Conservation (phyloP, 2,113 vertebrate genomes). For the Prunella himalayana region DNA sequence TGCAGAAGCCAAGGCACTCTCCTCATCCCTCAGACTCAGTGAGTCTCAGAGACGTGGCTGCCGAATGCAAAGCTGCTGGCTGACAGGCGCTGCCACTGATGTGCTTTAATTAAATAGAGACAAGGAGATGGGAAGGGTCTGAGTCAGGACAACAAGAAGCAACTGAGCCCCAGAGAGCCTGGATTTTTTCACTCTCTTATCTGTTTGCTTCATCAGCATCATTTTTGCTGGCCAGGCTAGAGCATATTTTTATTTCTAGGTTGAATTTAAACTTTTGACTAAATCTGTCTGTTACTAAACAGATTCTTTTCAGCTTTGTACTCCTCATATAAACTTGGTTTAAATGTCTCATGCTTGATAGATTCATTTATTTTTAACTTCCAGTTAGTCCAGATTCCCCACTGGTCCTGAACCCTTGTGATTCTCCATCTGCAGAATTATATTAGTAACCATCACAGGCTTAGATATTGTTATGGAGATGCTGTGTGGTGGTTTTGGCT, state of each 20-base stretch:
- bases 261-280: not conserved
- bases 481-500: not conserved
- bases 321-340: not conserved
- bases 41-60: not conserved
- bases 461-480: conserved; percentile 64
- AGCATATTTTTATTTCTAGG: not conserved
- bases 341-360: not conserved
- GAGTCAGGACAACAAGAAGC: not conserved
- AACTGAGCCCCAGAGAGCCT: not conserved
- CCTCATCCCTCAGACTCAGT: not conserved
- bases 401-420: not conserved
- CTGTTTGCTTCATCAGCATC: not conserved
- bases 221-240: not conserved
- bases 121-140: not conserved
- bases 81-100: not conserved
- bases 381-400: not conserved
- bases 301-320: not conserved
- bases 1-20: not conserved
- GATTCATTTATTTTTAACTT: not conserved
- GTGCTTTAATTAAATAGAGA: not conserved
- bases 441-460: conserved; percentile 30
- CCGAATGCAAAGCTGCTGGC: not conserved
- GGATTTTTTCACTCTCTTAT: not conserved
- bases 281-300: not conserved
- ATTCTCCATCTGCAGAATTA: conserved; percentile 32